Percentiles rank a stretch among this genome's conserved stretches.
phyloP scores from a whole-genome alignment of 2,797 vertebrate species.

The Pseudocheirus occidentalis region DNA sequence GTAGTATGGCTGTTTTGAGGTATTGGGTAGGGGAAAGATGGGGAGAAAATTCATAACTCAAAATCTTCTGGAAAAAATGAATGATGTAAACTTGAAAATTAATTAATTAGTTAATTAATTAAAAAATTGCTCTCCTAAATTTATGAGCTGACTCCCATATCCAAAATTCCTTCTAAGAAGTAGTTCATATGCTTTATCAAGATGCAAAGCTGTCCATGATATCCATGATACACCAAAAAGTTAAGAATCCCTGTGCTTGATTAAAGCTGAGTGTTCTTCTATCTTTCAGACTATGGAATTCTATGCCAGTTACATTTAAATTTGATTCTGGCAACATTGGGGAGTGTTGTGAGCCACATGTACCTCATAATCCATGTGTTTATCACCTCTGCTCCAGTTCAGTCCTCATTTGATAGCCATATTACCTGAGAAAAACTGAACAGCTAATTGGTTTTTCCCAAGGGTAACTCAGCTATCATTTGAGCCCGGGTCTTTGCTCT shows the following conservation, averaged over 20 bases:
- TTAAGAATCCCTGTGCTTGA: not conserved
- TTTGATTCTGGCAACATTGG: not conserved
- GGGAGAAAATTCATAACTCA: too few species aligned
- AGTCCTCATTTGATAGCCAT: not conserved
- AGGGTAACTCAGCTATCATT: not conserved
- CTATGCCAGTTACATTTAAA: not conserved
- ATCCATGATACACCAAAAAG: not conserved
- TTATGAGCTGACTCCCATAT: too few species aligned
- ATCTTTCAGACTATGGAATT: not conserved
- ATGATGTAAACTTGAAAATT: too few species aligned
- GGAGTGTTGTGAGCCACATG: not conserved
- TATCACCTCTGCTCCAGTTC: not conserved
- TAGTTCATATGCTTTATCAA: not conserved
- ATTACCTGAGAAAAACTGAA: not conserved
- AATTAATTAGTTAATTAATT: too few species aligned
- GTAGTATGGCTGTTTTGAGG: too few species aligned
- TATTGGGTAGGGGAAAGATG: too few species aligned
- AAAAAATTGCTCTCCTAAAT: too few species aligned
- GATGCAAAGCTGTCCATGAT: not conserved
- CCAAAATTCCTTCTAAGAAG: not conserved
- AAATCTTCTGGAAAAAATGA: too few species aligned
- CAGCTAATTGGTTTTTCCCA: not conserved
- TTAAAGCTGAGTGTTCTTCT: not conserved
- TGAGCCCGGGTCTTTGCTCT: not conserved
- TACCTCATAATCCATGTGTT: not conserved